These are phyloP conservation scores for Otolemur garnettii DNA, from an alignment of 2,113 vertebrate species.

Conservation along the genomic window DNA sequence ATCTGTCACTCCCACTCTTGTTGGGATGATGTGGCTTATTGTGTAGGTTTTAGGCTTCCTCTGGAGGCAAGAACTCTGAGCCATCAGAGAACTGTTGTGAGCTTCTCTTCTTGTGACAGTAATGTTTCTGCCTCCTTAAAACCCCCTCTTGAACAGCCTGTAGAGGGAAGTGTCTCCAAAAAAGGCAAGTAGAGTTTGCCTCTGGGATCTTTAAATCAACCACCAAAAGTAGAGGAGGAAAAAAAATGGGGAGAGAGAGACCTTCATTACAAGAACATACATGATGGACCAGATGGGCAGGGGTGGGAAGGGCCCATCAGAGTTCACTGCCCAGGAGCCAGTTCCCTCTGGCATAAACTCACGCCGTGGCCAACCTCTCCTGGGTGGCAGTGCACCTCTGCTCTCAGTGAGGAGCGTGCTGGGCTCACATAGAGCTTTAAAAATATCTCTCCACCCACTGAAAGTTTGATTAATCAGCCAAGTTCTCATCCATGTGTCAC, in stretches of 20 bases:
- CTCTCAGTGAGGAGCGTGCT: neutral
- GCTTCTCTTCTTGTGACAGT: conserved; percentile 73
- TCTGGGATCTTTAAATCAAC: conserved; percentile 49
- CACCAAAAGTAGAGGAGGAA: neutral
- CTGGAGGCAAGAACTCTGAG: conserved; percentile 35
- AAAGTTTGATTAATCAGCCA: conserved; percentile 70
- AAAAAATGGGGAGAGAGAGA: neutral
- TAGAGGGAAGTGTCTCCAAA: conserved; percentile 82
- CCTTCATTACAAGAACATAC: conserved; percentile 38
- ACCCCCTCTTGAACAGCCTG: conserved; percentile 78
- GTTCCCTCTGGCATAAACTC: neutral
- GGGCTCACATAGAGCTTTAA: conserved; percentile 72
- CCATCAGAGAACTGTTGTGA: conserved; percentile 75
- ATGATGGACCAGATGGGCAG: neutral
- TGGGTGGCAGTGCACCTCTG: neutral
- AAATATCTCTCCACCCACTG: conserved; percentile 77
- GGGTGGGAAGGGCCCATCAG: neutral
- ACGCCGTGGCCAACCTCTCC: neutral
- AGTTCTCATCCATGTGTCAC: conserved; percentile 74
- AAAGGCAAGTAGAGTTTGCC: conserved; percentile 69
- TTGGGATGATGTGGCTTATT: neutral
- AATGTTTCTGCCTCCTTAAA: conserved; percentile 82
- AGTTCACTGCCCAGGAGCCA: neutral
- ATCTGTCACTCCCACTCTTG: neutral
- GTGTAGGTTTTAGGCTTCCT: conserved; percentile 12